Base-by-base conservation (phyloP, 2,888 invertebrate genomes). In the Drosophila seclusa region DNA sequence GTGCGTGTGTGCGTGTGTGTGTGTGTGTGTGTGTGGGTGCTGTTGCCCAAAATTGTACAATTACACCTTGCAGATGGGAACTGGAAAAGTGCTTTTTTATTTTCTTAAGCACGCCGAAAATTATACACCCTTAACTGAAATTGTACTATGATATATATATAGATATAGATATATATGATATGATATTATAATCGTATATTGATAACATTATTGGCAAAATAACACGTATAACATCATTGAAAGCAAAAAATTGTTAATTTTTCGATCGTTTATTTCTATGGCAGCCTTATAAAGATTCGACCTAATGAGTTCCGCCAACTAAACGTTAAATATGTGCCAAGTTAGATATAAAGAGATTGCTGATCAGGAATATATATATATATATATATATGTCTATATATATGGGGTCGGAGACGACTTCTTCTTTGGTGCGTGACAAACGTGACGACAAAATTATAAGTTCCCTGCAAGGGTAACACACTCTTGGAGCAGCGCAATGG, bases 61-160 rank as follows among this genome's bases (percentile, higher is more conserved):
- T 38, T 36, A 27, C 54, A 54, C 36, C 36, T 54, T 27, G 7
- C 27, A 54, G 36, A 54, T n/a, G 36, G 11, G 13, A 38, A n/a
- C 36, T n/a, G 27, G 7, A 11, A 27, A 54, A 54, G 18, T 54
- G 34, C 7, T 34, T 11, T 18, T 54, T 36, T 27, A 7, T 38
- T 54, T 5, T 24, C 24, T 8, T 16, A 45, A 16, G 16, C 24
- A 24, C 2, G 24, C 21, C 45, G 4, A 24, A 45, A 2, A 16
- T 13, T 24, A 4, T 7, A 21, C 24, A 24, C 21, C 21, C 45
- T 24, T 16, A 21, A 13, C 21, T 13, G 7, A 16, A 45, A 45
- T 16, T 13, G 4, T n/a, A 40, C 11, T 40, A n/a, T n/a, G 10
- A 40, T 10, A n/a, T 38, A 38, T 34, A 29, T 31, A 31, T 8